Evolutionary conservation across 2,888 invertebrate species (phyloP).

Genomic region (Serrognathus titanus): DNA sequence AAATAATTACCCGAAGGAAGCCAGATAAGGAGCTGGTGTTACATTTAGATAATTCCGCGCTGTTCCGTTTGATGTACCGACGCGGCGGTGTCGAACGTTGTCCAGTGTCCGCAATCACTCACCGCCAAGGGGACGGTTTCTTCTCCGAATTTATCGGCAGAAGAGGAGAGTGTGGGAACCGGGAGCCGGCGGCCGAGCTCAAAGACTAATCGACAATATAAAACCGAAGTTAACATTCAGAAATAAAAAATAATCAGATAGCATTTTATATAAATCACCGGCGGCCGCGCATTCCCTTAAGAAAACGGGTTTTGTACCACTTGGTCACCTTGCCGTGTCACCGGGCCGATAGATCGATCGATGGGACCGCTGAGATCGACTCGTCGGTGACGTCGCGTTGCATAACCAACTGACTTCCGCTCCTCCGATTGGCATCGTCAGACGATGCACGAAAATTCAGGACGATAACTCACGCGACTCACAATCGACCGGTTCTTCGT

Average conservation of each 20-base stretch:
- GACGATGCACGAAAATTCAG: no score
- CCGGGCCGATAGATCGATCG: slow-evolving; percentile 8
- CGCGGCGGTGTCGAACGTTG: no score
- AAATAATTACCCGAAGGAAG: no score
- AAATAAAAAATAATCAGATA: slow-evolving; percentile 47
- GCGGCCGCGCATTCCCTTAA: slow-evolving; percentile 31
- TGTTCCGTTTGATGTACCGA: no score
- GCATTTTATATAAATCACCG: slow-evolving; percentile 50
- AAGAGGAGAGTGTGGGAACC: slow-evolving; percentile 45
- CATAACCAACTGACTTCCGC: neutral
- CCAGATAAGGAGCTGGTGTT: no score
- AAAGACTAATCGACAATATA: slow-evolving; percentile 51
- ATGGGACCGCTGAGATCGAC: neutral
- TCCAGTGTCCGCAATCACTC: no score
- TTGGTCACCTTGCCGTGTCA: slow-evolving; percentile 15
- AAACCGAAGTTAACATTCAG: slow-evolving; percentile 51
- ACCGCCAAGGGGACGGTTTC: no score
- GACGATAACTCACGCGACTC: no score
- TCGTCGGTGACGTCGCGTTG: neutral
- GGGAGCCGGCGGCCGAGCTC: slow-evolving; percentile 46
- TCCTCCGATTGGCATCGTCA: no score
- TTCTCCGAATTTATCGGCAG: slow-evolving; percentile 13
- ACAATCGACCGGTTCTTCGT: no score
- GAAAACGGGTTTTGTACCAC: slow-evolving; percentile 20
- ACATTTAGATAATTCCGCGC: no score